Evolutionary conservation across 2,888 invertebrate genomes (phyloP), one percentile per base, ranked within the genome.

Genomic region (Hirtodrosophila confusa): DNA sequence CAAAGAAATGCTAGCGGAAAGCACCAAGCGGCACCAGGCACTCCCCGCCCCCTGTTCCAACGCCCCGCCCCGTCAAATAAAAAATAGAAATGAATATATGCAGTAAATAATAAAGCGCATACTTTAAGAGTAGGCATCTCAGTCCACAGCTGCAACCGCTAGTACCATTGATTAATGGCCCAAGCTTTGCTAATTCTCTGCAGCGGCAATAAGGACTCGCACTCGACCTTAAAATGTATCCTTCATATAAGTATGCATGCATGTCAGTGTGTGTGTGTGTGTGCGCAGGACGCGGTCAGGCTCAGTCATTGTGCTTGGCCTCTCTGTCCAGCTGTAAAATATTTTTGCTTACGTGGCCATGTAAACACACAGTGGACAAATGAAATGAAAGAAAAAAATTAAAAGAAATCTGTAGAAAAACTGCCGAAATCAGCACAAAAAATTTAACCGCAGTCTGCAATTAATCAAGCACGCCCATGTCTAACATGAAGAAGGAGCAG

Each of bases 381-480:
- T 7, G 45, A 44, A 61, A 41, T 27, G 45, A 68, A 56, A 50
- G 50, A 44, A 3, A 17, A 35, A 31, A 40, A 40, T 31, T 4
- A 33, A 36, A 51, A 37, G 35, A 55, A 68, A 65, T 60, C 58
- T 55, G 56, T 36, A 62, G 48, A 57, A 63, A 75, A 73, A 75
- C 57, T 77, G 67, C 62, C 69, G 69, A 83, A 74, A 84, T 78
- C 79, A 83, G 78, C 75, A 71, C 36, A 70, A 80, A 78, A 76
- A 77, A 66, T 61, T 73, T 75, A 76, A 75, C 80, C 78, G 27
- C 72, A 73, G 78, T 78, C 69, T 61, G 78, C 83, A 85, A 84
- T 84, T 84, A 85, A 85, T 84, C 80, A 84, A 85, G 86, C 33
- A 62, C 57, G 40, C 66, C 66, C 70, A 63, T 58, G 66, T 69